Evolutionary conservation across 2,888 invertebrate genomes (phyloP).

Genomic region (Ernsta delagoae): DNA sequence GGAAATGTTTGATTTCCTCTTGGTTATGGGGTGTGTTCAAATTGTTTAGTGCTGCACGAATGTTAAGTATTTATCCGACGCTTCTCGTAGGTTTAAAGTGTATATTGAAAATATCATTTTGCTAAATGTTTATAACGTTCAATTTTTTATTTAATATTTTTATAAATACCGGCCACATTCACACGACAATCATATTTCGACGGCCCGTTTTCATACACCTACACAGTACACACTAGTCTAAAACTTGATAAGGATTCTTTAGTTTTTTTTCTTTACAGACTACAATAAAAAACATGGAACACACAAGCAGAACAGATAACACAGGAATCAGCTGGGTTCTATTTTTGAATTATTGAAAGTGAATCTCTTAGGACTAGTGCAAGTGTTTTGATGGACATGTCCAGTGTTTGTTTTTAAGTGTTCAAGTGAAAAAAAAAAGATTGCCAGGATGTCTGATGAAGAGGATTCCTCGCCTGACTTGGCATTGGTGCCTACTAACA

Average conservation of each 20-base stretch:
- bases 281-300: conserved; percentile 50
- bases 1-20: conserved; percentile 67
- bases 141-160: background rate
- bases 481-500: conserved; percentile 72
- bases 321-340: conserved; percentile 50
- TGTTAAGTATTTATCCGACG: background rate
- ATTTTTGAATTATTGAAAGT: conserved; percentile 55
- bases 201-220: conserved; percentile 46
- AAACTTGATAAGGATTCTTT: conserved; percentile 18
- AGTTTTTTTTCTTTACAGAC: conserved; percentile 48
- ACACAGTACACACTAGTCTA: conserved; percentile 37
- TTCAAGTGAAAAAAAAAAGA: conserved; percentile 36
- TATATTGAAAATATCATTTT: background rate
- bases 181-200: conserved; percentile 29
- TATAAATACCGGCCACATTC: background rate
- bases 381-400: conserved; percentile 53
- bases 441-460: conserved; percentile 75
- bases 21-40: conserved; percentile 39
- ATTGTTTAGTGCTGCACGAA: background rate
- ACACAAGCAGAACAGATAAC: conserved; percentile 48
- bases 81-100: background rate
- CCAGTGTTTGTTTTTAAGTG: conserved; percentile 47
- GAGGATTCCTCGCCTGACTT: conserved; percentile 77
- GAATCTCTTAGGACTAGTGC: conserved; percentile 59
- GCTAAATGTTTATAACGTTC: conserved; percentile 8